Conservation (phyloP, 2,113 vertebrate species). For the Lampris megalopsis region DNA sequence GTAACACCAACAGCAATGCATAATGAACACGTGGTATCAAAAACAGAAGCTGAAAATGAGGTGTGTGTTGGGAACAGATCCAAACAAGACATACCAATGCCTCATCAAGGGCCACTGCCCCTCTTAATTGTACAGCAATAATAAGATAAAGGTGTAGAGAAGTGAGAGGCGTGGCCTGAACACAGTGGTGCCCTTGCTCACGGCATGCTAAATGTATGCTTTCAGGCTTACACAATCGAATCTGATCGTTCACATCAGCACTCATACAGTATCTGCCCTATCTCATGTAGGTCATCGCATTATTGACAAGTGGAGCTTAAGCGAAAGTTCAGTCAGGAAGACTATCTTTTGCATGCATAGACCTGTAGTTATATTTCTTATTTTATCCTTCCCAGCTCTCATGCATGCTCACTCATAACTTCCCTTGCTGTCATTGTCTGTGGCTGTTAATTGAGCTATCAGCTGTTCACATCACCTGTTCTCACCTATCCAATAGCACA, state of each 20-base stretch:
- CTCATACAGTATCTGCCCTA: constrained; percentile 42
- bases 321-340: too few relatives aligned
- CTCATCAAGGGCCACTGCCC: constrained; percentile 17
- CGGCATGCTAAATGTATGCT: constrained; percentile 16
- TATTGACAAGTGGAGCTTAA: constrained; percentile 25
- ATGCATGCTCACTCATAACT: too few relatives aligned
- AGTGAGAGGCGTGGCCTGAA: constrained; percentile 13
- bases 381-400: too few relatives aligned
- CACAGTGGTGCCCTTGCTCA: constrained; percentile 11
- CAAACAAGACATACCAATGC: constrained; percentile 34
- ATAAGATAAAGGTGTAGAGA: not conserved
- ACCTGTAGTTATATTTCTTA: too few relatives aligned
- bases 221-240: constrained; percentile 38
- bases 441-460: too few relatives aligned
- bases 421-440: too few relatives aligned
- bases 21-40: constrained; percentile 25
- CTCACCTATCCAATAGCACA: too few relatives aligned
- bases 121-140: not conserved
- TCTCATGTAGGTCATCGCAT: constrained; percentile 31
- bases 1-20: constrained; percentile 46
- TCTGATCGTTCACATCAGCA: constrained; percentile 18
- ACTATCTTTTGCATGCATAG: too few relatives aligned
- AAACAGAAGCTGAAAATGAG: constrained; percentile 27
- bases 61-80: constrained; percentile 30
- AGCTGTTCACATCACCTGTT: too few relatives aligned